Evolutionary conservation across 2,888 invertebrate genomes (phyloP).

Genomic region (Globia sparganii): DNA sequence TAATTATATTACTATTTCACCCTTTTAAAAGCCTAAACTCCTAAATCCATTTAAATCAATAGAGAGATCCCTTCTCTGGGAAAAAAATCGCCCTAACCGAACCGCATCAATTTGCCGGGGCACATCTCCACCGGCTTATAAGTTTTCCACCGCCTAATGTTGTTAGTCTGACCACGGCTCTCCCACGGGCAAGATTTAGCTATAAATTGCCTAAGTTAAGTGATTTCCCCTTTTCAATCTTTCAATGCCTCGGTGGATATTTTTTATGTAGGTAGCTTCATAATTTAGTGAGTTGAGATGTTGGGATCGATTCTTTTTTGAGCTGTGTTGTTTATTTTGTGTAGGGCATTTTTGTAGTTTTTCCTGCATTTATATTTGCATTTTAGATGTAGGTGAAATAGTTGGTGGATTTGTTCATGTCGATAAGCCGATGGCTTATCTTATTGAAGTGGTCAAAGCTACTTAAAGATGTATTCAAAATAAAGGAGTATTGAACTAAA

Average conservation of each 20-base stretch:
- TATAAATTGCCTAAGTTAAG: constrained; percentile 88
- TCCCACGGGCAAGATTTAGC: constrained; percentile 88
- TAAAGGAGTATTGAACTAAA: background rate
- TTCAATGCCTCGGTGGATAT: constrained; percentile 86
- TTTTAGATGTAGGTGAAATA: background rate
- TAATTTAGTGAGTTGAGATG: constrained; percentile 75
- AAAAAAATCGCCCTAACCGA: constrained; percentile 74
- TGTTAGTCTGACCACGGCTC: constrained; percentile 88
- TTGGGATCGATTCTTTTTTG: constrained; percentile 57
- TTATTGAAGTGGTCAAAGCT: background rate
- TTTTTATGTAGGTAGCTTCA: constrained; percentile 81
- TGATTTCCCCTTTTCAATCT: constrained; percentile 90
- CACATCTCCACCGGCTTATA: constrained; percentile 75
- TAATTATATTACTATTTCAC: no score
- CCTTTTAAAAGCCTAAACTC: constrained; percentile 9
- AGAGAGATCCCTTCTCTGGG: constrained; percentile 42
- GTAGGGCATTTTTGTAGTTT: background rate
- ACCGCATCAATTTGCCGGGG: constrained; percentile 61
- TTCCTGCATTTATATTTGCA: background rate
- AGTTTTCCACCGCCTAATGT: constrained; percentile 86
- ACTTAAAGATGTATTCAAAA: background rate
- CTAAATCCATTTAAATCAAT: constrained; percentile 68
- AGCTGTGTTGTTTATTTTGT: constrained; percentile 30
- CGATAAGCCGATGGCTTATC: background rate
- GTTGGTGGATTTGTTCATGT: background rate